A percentile compares a stretch with the other conserved stretches of the same genome.
Evolutionary conservation across 30 jellyfish, hydroid and myxozoan genomes (phyloP).

Genomic region (Turritopsis rubra): DNA sequence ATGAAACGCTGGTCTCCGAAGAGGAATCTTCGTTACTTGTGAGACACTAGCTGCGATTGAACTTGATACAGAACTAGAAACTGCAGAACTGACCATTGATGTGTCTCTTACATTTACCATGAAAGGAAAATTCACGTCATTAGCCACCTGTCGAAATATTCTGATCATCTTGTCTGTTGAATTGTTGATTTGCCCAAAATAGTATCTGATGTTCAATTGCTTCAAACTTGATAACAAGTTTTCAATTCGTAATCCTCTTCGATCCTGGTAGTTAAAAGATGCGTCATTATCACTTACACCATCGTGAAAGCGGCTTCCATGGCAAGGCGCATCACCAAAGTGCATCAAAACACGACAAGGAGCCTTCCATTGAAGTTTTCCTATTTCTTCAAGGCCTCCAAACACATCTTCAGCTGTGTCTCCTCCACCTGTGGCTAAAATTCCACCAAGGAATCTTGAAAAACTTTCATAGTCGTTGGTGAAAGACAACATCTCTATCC

Average conservation of each 20-base stretch:
- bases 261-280: neutral
- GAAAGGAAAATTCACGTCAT: neutral
- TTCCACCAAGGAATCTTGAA: neutral
- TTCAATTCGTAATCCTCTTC: neutral
- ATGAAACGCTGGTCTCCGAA: neutral
- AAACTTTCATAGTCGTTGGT: neutral
- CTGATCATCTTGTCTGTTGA: neutral
- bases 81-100: neutral
- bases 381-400: neutral
- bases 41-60: neutral
- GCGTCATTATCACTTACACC: neutral
- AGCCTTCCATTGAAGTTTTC: neutral
- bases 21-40: neutral
- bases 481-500: neutral
- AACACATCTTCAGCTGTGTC: neutral
- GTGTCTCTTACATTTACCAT: neutral
- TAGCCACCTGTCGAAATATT: neutral
- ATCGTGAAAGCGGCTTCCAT: neutral
- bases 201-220: neutral
- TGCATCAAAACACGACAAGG: neutral
- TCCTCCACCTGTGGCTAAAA: neutral
- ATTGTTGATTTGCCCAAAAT: neutral
- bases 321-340: neutral
- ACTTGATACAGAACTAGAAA: neutral
- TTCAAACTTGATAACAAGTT: neutral